Evolutionary conservation across 2,113 vertebrate species (phyloP), one percentile per base, ranked within the genome.

Genomic region (Enhydra lutris): DNA sequence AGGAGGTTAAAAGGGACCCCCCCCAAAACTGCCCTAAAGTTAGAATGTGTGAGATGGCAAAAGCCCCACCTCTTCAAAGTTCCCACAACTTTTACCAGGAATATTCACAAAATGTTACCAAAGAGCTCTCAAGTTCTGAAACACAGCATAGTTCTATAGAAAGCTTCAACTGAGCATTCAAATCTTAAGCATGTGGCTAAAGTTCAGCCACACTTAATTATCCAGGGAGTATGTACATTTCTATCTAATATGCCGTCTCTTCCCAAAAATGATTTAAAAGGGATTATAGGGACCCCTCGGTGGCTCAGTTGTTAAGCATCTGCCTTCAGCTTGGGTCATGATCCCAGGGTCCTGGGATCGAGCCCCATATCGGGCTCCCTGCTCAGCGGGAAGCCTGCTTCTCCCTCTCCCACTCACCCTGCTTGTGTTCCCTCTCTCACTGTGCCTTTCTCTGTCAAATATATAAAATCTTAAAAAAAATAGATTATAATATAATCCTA

Each of bases 101-200:
- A 20, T 88, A 65, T 45, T 61, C 61, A 61, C n/a, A 82, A 94
- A 83, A 69, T 47, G 23, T 67, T 57, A 94, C 52, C 45, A 80
- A 67, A 95, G 63, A 89, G n/a, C 63, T 39, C 93, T 69, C 31
- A 82, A n/a, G 74, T 84, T 78, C 93, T 96, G 31, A 59, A 86
- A 84, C 89, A 84, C 17, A 47, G 63, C 18, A 7, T 47, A 74
- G 31, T 18, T 90, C 45, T 18, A 50, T 14, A 31, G 0, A 82
- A 1, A 74, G 78, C 81, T 84, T 74, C 69, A 88, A 61, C 26
- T 63, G 11, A 88, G 50, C 17, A 39, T 29, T 18, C 21, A 29
- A 80, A n/a, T 71, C 47, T 81, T 50, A 89, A 71, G 57, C 42
- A 26, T 4, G 2, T 1, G 47, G 39, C n/a, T 80, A 18, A 95